Base-by-base conservation (phyloP, 1,140 invertebrate species). In the Daktulosphaira vitifoliae region DNA sequence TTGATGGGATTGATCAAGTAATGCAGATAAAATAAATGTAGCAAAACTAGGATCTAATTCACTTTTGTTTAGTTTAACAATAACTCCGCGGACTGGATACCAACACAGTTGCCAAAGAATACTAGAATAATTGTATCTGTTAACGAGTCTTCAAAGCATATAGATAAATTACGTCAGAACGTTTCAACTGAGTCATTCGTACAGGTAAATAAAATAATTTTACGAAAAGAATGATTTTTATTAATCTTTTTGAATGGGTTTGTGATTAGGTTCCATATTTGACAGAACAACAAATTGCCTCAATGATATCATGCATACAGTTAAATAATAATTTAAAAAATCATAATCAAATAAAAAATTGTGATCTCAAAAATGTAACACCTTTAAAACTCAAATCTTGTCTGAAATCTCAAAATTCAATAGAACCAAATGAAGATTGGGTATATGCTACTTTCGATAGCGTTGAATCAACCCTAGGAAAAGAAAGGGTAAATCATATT, bases 1-100 rank as follows among this genome's bases (percentile, higher is more conserved):
- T 89, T 65, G 87, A 88, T 71, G 86, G 84, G 0, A 74, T 89
- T 7, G 87, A 89, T 71, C 81, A 84, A 73, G 76, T 84, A 71
- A 66, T 26, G 29, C n/a, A 64, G 22, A 29, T 8, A 8, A 26
- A 8, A 1, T 15, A 18, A 18, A 54, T 42, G n/a, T 11, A 11
- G 29, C 5, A 33, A 33, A 33, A 33, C 5, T 33, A 5, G 5
- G 5, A 33, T 33, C 29, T 33, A 33, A 33, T 33, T 11, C 5
- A 33, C 11, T 33, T 71, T 69, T 65, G 71, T 71, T 22, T 66
- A 69, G 48, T 66, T 68, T n/a, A 50, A 75, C 6, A 62, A 62
- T 76, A 15, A 73, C 76, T 69, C 74, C 73, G 16, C 77, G 82
- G 20, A 77, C 25, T 89, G 87, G 88, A 72, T 90, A 62, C 86